Evolutionary conservation across 2,797 vertebrate species (phyloP), one percentile per base, ranked within the genome.

Genomic region (Tympanoctomys barrerae): DNA sequence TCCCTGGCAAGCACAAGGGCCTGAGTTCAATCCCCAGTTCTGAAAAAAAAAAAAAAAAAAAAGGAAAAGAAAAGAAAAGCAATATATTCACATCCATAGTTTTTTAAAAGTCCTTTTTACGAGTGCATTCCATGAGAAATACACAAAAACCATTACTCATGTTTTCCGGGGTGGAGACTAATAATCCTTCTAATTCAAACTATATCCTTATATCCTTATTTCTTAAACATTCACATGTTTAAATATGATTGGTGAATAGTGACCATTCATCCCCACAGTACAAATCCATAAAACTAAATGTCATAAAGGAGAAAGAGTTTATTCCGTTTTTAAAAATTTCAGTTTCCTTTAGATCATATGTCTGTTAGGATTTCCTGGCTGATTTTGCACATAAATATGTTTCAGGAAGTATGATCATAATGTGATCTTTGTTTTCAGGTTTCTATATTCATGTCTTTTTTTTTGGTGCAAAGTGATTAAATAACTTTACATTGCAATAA

Each of bases 91-190:
- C 31, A 97, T 92, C 82, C 86, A 97, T 82, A 61, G 94, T 42
- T 96, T 64, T 90, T n/a, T 98, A 87, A 84, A 97, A 97, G 95
- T 96, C 77, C 83, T 97, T 97, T 96, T 95, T 87, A 95, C 75
- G 87, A 97, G 66, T 28, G 6, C 22, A 73, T 88, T 97, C 73
- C 84, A 66, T 62, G 91, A 90, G 92, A 97, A 94, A 97, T 52
- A 87, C 89, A 80, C 0, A 62, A 57, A 57, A 57, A 64, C 95
- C 94, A 96, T 80, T 6, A 31, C 42, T 81, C 94, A 7, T 84
- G 22, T 42, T 94, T 90, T 87, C 7, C 49, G 31, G 36, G 24
- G 54, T 57, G 31, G 57, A 62, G 89, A 87, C 0, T 0, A 0
- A 71, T 87, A 94, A 97, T 77, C 85, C 87, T 90, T 87, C 96